Base-by-base conservation (phyloP, 2,113 vertebrate genomes). In the Pterocles burchelli region DNA sequence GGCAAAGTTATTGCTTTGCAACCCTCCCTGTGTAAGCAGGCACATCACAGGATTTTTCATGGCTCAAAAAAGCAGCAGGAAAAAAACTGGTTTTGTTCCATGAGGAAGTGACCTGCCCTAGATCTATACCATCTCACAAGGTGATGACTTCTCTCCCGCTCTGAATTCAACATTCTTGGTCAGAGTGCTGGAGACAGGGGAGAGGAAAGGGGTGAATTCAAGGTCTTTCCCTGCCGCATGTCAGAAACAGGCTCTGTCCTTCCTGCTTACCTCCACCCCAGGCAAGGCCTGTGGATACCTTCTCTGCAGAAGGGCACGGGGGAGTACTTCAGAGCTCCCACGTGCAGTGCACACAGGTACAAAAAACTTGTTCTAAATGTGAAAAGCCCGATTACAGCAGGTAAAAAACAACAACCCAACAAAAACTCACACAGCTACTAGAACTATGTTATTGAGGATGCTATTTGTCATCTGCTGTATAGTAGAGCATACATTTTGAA, bases 401-500 rank as follows among this genome's bases (percentile, higher is more conserved):
- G 68, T 14, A 43, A 91, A 92, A 94, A 91, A 33, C 73, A 80
- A 74, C 68, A 63, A 59, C 43, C 43, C 72, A 58, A 86, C 61
- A 89, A 88, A 90, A 95, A 79, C 67, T 85, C 4, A 1, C 81
- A 79, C 51, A 94, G 62, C 49, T 74, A 58, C 57, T 25, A 87
- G 73, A 83, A 80, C 62, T 31, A 6, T 18, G 14, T 88, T 90
- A 59, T 8, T 77, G 67, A 89, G 85, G 74, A 89, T 2, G 67
- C 26, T 79, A 76, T 94, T 91, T 91, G 46, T 96, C 93, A 90
- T 67, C 71, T 43, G 33, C 59, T 71, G 55, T 66, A 28, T 58
- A 93, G 51, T 2, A 79, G 71, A 80, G 78, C 26, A 72, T 3
- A 92, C 31, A 85, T 95, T 96, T 91, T 82, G 91, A 96, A 91